Percentiles rank a stretch among this genome's conserved stretches.
phyloP scores from a whole-genome alignment of 2,888 invertebrate genomes.

The Scaptomyza tumidula region DNA sequence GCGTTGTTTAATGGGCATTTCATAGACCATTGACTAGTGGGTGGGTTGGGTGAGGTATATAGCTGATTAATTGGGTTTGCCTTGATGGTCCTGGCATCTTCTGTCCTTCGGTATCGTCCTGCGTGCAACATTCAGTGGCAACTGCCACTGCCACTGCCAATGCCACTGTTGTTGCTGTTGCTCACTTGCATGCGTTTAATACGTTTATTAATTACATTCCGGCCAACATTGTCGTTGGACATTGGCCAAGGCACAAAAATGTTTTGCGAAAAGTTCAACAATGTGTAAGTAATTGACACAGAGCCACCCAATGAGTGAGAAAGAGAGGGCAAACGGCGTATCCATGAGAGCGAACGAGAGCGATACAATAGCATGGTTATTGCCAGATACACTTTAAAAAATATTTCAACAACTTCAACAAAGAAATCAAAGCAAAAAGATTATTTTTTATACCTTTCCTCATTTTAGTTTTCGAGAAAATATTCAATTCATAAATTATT shows the following conservation, averaged over 20 bases:
- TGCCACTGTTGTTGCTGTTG: slow-evolving; percentile 28
- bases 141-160: slow-evolving; percentile 7
- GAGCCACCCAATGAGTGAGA: not conserved
- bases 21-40: slow-evolving; percentile 77
- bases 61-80: slow-evolving; percentile 75
- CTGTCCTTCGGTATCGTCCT: not conserved
- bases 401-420: not conserved
- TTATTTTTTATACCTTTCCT: not conserved
- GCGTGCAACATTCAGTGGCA: slow-evolving; percentile 4
- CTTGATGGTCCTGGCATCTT: slow-evolving; percentile 44
- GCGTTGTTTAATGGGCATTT: slow-evolving; percentile 72
- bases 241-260: slow-evolving; percentile 54
- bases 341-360: not conserved
- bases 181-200: slow-evolving; percentile 76
- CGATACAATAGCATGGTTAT: not conserved
- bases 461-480: too few relatives aligned
- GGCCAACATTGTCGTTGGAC: slow-evolving; percentile 55
- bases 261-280: slow-evolving; percentile 69
- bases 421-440: not conserved
- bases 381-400: not conserved
- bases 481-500: too few relatives aligned
- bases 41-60: slow-evolving; percentile 28
- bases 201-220: slow-evolving; percentile 80
- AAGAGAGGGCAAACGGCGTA: slow-evolving; percentile 1
- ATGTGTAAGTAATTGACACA: slow-evolving; percentile 73